These are phyloP conservation scores for Dynastes maya DNA, from an alignment of 2,888 invertebrate genomes.

Conservation along the genomic window DNA sequence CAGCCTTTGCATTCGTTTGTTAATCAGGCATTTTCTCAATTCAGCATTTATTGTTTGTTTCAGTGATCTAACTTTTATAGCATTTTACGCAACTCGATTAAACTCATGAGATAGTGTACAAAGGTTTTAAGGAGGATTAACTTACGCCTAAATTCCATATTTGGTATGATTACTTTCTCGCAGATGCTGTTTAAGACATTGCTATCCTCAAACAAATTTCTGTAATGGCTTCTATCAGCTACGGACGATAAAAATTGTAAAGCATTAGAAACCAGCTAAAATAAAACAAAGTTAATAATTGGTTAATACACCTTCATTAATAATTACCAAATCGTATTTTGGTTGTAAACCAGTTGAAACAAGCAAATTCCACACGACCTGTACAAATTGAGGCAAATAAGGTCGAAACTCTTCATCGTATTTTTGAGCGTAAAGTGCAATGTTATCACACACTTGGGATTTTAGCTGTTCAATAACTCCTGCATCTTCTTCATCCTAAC, in stretches of 20 bases:
- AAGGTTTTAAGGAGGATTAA: conserved; percentile 21
- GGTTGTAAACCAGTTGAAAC: conserved; percentile 88
- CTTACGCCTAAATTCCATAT: conserved; percentile 94
- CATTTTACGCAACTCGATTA: no score
- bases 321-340: conserved; percentile 89
- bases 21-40: no score
- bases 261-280: conserved; percentile 95
- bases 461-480: conserved; percentile 93
- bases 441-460: conserved; percentile 97
- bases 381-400: conserved; percentile 93
- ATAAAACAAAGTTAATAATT: conserved; percentile 54
- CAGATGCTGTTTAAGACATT: conserved; percentile 92
- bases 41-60: no score
- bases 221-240: conserved; percentile 91
- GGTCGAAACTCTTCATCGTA: conserved; percentile 98
- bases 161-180: conserved; percentile 98
- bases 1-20: no score
- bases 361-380: conserved; percentile 93
- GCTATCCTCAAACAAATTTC: conserved; percentile 90
- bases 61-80: no score
- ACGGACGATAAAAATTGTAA: conserved; percentile 95
- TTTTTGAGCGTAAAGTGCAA: conserved; percentile 95
- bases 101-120: no score
- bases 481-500: conserved; percentile 86
- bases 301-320: neutral